phyloP scores from a whole-genome alignment of 2,888 invertebrate genomes.

The Andrena camellia region DNA sequence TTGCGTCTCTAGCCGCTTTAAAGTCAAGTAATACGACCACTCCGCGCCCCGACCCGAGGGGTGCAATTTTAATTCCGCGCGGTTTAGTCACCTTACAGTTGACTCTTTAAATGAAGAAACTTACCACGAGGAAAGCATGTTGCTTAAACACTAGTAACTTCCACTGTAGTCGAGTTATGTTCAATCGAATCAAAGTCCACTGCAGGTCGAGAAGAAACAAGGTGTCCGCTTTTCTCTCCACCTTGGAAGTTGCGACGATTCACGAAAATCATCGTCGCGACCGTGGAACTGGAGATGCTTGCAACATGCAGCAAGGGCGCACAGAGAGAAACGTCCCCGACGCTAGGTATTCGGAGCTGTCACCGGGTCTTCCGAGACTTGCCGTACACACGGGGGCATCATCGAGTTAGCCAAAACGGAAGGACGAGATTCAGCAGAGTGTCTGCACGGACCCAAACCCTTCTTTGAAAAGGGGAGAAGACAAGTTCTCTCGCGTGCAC shows the following conservation, averaged over 20 bases:
- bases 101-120: constrained; percentile 8
- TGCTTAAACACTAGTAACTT: too few species aligned
- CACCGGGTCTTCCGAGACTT: constrained; percentile 41
- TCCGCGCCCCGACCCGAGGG: constrained; percentile 12
- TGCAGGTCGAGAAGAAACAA: too few species aligned
- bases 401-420: constrained; percentile 62
- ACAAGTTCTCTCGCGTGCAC: constrained; percentile 48
- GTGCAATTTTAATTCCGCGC: constrained; percentile 44
- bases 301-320: constrained; percentile 7
- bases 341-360: constrained; percentile 26
- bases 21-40: constrained; percentile 55
- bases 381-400: constrained; percentile 28
- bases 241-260: not conserved
- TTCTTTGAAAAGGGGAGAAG: constrained; percentile 48
- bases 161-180: too few species aligned
- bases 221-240: not conserved
- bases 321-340: constrained; percentile 1
- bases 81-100: constrained; percentile 33
- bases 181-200: too few species aligned
- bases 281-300: constrained; percentile 3
- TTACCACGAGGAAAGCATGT: not conserved
- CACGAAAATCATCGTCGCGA: constrained; percentile 12
- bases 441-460: constrained; percentile 39
- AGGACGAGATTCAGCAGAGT: constrained; percentile 58
- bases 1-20: constrained; percentile 66